Percentiles rank a stretch among this genome's conserved stretches.
Evolutionary conservation across 2,113 vertebrate genomes (phyloP).

Genomic region (Taurulus bubalis): DNA sequence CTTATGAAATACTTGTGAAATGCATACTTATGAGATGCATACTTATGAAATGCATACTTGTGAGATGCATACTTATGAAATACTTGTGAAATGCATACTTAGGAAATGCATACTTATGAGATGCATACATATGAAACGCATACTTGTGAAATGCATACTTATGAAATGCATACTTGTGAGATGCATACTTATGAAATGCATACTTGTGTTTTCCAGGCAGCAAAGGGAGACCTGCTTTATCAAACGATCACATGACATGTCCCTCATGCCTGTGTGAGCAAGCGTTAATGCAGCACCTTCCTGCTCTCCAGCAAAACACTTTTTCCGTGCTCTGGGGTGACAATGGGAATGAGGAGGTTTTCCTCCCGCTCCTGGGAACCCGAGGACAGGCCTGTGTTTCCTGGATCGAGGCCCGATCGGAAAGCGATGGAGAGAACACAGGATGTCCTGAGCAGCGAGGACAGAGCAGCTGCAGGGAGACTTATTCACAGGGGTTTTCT

Average conservation of each 20-base stretch:
- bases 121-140: too few species aligned
- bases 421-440: constrained; percentile 71
- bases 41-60: too few species aligned
- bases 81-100: too few species aligned
- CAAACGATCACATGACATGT: constrained; percentile 57
- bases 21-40: too few species aligned
- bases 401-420: constrained; percentile 76
- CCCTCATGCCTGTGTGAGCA: constrained; percentile 50
- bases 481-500: constrained; percentile 75
- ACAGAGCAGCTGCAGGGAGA: constrained; percentile 15
- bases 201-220: too few species aligned
- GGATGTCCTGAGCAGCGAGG: constrained; percentile 65
- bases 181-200: too few species aligned
- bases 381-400: constrained; percentile 69
- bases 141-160: too few species aligned
- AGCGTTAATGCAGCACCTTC: constrained; percentile 57
- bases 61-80: too few species aligned
- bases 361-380: constrained; percentile 74
- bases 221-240: constrained; percentile 29
- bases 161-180: too few species aligned
- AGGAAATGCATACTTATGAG: too few species aligned
- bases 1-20: too few species aligned
- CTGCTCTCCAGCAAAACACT: constrained; percentile 73
- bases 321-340: constrained; percentile 53
- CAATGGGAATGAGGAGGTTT: constrained; percentile 73